These are phyloP conservation scores for Metaphire vulgaris DNA, from an alignment of 1,140 invertebrate species.

Conservation along the genomic window DNA sequence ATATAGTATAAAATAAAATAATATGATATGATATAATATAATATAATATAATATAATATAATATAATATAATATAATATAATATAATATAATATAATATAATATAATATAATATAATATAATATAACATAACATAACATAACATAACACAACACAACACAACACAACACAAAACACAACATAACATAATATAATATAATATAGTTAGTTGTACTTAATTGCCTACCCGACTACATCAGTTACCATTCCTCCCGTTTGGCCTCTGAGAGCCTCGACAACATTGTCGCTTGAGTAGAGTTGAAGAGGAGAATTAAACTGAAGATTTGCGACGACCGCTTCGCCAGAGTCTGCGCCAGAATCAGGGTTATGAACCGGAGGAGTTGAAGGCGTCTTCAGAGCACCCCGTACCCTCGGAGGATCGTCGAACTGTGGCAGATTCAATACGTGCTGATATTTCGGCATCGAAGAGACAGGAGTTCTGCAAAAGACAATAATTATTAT, in stretches of 20 bases:
- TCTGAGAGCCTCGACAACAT: slow-evolving; percentile 32
- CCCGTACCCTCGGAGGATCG: slow-evolving; percentile 16
- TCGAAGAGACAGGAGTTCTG: background rate
- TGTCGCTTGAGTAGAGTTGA: slow-evolving; percentile 34
- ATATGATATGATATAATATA: too few relatives aligned
- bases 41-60: too few relatives aligned
- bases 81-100: too few relatives aligned
- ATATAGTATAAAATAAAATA: too few relatives aligned
- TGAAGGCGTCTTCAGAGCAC: slow-evolving; percentile 27
- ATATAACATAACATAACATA: too few relatives aligned
- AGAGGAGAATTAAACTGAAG: slow-evolving; percentile 30
- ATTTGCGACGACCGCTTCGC: slow-evolving; percentile 26
- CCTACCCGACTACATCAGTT: slow-evolving; percentile 31
- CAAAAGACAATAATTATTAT: background rate
- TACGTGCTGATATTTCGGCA: slow-evolving; percentile 28
- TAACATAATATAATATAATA: too few relatives aligned
- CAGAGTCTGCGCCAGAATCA: background rate
- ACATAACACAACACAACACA: too few relatives aligned
- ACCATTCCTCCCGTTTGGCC: slow-evolving; percentile 31
- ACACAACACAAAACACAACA: too few relatives aligned
- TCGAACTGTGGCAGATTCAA: slow-evolving; percentile 23
- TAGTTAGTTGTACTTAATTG: too few relatives aligned
- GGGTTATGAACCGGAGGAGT: slow-evolving; percentile 27
- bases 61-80: too few relatives aligned
- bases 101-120: too few relatives aligned